These are phyloP conservation scores for Tetranychus urticae DNA, from an alignment of 1,140 invertebrate species.

Conservation along the genomic window DNA sequence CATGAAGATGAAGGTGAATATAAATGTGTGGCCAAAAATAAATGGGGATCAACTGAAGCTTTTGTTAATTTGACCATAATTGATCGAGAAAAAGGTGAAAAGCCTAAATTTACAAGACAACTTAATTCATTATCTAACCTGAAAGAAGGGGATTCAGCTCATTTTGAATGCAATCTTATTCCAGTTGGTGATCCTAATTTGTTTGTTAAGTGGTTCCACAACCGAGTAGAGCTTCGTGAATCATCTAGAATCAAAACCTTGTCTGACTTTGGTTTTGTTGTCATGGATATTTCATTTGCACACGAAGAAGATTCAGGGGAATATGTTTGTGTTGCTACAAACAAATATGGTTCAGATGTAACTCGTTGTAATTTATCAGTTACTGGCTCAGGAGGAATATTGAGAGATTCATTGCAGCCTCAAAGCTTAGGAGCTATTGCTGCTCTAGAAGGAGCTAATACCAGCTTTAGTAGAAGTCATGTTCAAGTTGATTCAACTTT, in stretches of 20 bases:
- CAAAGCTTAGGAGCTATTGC: slow-evolving; percentile 82
- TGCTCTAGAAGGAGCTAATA: slow-evolving; percentile 66
- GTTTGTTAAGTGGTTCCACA: slow-evolving; percentile 55
- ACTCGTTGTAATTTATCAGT: slow-evolving; percentile 59
- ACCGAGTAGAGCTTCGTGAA: slow-evolving; percentile 39
- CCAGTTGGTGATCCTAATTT: slow-evolving; percentile 73
- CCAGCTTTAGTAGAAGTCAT: background rate
- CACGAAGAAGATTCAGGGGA: slow-evolving; percentile 25
- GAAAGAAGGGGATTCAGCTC: slow-evolving; percentile 67
- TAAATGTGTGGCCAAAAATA: slow-evolving; percentile 22
- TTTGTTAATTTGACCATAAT: slow-evolving; percentile 50
- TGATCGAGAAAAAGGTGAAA: slow-evolving; percentile 38
- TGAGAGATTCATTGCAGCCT: slow-evolving; percentile 69
- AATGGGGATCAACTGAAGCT: slow-evolving; percentile 32
- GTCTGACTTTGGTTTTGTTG: slow-evolving; percentile 31
- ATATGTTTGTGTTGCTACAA: slow-evolving; percentile 62
- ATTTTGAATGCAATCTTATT: slow-evolving; percentile 38
- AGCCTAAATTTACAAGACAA: slow-evolving; percentile 62
- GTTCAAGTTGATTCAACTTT: slow-evolving; percentile 32
- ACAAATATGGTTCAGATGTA: slow-evolving; percentile 54
- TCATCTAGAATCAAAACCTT: slow-evolving; percentile 43
- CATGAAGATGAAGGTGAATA: slow-evolving; percentile 60
- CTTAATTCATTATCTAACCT: slow-evolving; percentile 71
- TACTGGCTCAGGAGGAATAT: slow-evolving; percentile 31
- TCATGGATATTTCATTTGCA: slow-evolving; percentile 5